Conservation (phyloP, 35 echinoderm and acorn worm species). For the Hemicentrotus pulcherrimus region DNA sequence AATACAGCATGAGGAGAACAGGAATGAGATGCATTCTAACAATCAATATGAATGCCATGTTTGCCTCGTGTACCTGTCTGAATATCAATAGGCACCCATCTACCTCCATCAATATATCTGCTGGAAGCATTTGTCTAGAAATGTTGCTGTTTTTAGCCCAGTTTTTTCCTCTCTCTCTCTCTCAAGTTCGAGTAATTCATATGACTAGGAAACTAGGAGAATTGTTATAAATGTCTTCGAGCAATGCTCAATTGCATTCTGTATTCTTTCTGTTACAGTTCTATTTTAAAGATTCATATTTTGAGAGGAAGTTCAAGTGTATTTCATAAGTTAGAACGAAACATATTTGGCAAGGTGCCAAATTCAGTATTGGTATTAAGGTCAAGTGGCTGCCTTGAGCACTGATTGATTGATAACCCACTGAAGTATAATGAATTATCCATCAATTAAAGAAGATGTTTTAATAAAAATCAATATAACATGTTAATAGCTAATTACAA, state of each 20-base stretch:
- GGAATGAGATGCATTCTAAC: not conserved
- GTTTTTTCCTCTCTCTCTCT: not conserved
- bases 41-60: slow-evolving; percentile 13
- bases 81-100: not conserved
- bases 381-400: not conserved
- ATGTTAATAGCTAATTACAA: not conserved
- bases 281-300: too few relatives aligned
- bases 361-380: not conserved
- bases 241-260: too few relatives aligned
- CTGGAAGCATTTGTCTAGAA: not conserved
- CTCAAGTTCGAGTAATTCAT: not conserved
- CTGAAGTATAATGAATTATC: not conserved
- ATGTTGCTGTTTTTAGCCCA: not conserved
- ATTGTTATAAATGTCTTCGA: too few relatives aligned
- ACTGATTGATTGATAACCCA: not conserved
- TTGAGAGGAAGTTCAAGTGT: too few relatives aligned
- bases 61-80: not conserved
- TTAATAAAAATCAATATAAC: not conserved
- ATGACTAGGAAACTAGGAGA: not conserved
- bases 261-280: too few relatives aligned
- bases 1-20: not conserved
- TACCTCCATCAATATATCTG: not conserved
- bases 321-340: not conserved
- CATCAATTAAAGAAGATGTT: not conserved
- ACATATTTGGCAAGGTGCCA: not conserved